Conservation (phyloP, 1,140 invertebrate species). For the Eubasilissa regina region DNA sequence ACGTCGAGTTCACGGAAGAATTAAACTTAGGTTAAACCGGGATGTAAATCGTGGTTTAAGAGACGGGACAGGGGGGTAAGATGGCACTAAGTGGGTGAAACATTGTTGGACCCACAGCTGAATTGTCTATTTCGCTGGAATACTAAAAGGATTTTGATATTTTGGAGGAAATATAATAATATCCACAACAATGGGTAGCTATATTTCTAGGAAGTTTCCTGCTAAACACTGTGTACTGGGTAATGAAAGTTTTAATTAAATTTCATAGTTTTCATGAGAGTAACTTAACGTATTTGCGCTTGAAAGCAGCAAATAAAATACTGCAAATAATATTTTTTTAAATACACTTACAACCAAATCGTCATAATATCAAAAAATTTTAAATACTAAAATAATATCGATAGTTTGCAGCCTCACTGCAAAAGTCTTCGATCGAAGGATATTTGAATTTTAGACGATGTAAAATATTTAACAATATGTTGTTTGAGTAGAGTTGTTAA, state of each 20-base stretch:
- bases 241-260: slow-evolving; percentile 41
- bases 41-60: slow-evolving; percentile 24
- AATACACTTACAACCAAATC: no score
- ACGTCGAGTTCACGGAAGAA: background rate
- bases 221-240: background rate
- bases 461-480: no score
- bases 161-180: slow-evolving; percentile 32
- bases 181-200: slow-evolving; percentile 17
- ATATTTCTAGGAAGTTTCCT: slow-evolving; percentile 1
- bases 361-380: no score
- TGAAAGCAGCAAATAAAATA: no score
- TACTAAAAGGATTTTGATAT: slow-evolving; percentile 38
- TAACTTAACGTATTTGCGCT: background rate
- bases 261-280: slow-evolving; percentile 15
- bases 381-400: no score
- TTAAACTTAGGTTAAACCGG: slow-evolving; percentile 26
- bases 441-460: no score
- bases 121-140: slow-evolving; percentile 21
- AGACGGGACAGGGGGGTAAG: background rate
- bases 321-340: no score
- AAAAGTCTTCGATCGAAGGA: no score
- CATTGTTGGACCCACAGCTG: background rate
- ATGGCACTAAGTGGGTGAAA: slow-evolving; percentile 4
- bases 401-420: no score
- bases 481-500: no score